These are phyloP conservation scores for Stomatorhinus ivindoensis DNA, from an alignment of 2,113 vertebrate genomes.

Conservation along the genomic window DNA sequence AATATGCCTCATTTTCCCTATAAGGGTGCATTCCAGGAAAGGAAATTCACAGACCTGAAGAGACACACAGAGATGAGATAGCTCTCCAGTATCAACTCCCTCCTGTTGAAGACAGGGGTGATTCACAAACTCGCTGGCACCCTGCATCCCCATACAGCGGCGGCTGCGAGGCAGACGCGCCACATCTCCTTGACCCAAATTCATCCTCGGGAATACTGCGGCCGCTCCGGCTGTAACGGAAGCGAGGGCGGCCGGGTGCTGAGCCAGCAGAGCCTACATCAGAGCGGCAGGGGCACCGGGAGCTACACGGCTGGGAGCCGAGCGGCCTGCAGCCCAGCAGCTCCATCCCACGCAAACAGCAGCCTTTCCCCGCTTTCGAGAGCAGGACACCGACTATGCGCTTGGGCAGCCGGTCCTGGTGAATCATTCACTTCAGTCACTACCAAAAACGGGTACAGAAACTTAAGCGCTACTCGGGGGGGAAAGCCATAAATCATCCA, in stretches of 20 bases:
- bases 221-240: slow-evolving; percentile 21
- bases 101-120: neutral
- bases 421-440: neutral
- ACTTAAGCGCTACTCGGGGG: neutral
- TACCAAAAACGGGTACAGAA: neutral
- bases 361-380: neutral
- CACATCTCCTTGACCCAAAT: slow-evolving; percentile 24
- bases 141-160: neutral
- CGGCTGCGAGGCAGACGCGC: neutral
- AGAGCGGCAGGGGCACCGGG: neutral
- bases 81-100: no score
- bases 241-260: slow-evolving; percentile 14
- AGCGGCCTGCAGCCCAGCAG: neutral
- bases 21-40: neutral
- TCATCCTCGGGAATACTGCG: slow-evolving; percentile 16
- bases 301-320: neutral
- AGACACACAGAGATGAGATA: neutral
- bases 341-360: neutral
- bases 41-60: neutral
- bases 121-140: slow-evolving; percentile 15
- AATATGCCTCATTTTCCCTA: neutral
- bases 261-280: slow-evolving; percentile 6
- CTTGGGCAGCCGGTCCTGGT: neutral
- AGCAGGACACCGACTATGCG: neutral
- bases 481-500: neutral